Percentiles rank a stretch among this genome's conserved stretches.
Conservation (phyloP, 64 coral and sea anemone genomes). For the Porites lutea region DNA sequence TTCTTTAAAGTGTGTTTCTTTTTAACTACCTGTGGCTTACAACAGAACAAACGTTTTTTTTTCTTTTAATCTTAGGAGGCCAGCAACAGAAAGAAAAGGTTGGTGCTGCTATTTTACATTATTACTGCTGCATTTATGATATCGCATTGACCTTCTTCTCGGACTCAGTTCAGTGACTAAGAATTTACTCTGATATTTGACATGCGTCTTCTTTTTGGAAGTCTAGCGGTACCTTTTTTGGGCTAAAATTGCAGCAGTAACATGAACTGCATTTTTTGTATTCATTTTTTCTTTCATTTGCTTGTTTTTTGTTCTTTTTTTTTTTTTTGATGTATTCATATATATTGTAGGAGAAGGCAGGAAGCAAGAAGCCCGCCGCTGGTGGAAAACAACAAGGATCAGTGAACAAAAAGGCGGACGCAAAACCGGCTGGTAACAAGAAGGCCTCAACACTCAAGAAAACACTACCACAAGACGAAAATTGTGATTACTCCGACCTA, state of each 20-base stretch:
- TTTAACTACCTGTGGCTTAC: no score
- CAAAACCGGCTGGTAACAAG: conserved; percentile 7
- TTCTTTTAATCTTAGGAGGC: conserved; percentile 4
- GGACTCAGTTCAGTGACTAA: background rate
- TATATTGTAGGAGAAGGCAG: conserved; percentile 2
- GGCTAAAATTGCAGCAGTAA: no score
- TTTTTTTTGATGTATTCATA: background rate
- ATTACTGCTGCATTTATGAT: no score
- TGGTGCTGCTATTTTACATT: background rate
- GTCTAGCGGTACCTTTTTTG: no score
- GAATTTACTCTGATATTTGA: no score
- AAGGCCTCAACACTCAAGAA: background rate
- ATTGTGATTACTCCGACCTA: conserved; percentile 17
- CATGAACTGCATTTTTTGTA: no score
- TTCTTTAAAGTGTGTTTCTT: no score
- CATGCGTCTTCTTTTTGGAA: no score
- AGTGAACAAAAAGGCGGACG: background rate
- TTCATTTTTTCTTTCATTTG: no score
- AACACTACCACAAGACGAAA: conserved; percentile 10
- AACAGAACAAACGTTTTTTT: background rate
- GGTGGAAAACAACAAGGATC: background rate
- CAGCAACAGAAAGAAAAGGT: conserved; percentile 35
- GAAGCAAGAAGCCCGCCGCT: background rate
- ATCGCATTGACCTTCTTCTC: no score
- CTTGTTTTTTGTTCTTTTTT: background rate